phyloP scores from a whole-genome alignment of 2,113 vertebrate species.

The Corvus cornix region DNA sequence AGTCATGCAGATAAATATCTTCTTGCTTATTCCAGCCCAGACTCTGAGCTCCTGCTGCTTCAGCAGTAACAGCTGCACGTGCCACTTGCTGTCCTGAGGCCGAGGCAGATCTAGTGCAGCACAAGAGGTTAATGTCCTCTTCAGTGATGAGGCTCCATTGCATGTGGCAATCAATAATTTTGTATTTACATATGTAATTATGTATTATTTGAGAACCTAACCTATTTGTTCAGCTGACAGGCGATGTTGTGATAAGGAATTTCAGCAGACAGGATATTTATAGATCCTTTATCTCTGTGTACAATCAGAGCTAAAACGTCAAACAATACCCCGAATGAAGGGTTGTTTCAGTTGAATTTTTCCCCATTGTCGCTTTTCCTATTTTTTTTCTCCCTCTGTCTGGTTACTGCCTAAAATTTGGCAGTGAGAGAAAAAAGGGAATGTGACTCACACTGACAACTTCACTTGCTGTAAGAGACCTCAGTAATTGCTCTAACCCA shows the following conservation, averaged over 20 bases:
- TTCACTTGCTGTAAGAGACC: constrained; percentile 58
- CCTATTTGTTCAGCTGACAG: constrained; percentile 57
- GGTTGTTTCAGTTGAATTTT: constrained; percentile 61
- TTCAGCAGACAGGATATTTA: constrained; percentile 65
- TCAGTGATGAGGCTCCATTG: background rate
- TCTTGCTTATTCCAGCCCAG: background rate
- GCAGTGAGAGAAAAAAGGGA: constrained; percentile 50
- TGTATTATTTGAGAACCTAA: background rate
- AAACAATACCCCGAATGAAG: constrained; percentile 39
- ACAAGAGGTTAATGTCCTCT: background rate
- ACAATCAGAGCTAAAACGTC: constrained; percentile 40
- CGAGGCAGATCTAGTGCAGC: background rate
- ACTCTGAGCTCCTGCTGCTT: background rate
- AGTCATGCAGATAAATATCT: background rate
- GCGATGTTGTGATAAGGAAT: constrained; percentile 40
- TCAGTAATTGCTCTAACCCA: constrained; percentile 60
- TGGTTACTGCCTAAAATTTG: constrained; percentile 56
- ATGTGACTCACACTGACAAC: constrained; percentile 60
- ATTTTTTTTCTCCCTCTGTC: background rate
- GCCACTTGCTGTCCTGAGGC: background rate
- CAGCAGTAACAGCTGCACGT: background rate
- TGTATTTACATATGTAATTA: constrained; percentile 32
- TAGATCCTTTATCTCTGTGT: constrained; percentile 42
- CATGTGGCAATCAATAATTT: background rate
- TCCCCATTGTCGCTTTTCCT: constrained; percentile 51